Base-by-base conservation (phyloP, 2,888 invertebrate genomes). In the Hetaerina titia region DNA sequence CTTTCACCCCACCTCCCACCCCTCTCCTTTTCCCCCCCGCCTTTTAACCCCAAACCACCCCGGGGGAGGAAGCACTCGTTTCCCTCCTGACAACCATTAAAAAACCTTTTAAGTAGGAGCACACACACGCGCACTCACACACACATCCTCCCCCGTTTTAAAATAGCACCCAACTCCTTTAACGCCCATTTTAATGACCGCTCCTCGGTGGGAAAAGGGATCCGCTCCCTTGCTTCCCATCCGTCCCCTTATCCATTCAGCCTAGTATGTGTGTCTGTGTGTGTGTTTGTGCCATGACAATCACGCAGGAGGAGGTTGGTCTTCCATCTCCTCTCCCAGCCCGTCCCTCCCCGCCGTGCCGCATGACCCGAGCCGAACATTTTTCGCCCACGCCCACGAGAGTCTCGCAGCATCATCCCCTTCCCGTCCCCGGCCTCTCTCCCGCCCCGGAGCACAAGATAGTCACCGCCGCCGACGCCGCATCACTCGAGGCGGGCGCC, bases 101-200 rank as follows among this genome's bases (percentile, higher is more conserved):
- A 92, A 81, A 92, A 56, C 69, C 92, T 92, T 92, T 45, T 56
- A 74, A 92, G 69, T 56, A 56, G 69, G 92, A 56, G 88, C 15
- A 89, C 56, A 45, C 56, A 56, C 90, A 11, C 31, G 8, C 31
- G 45, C 90, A 92, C 31, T 7, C 7, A n/a, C n/a, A n/a, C 13
- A 90, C 25, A 90, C 90, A 90, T 63, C 45, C n/a, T 56, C 22
- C 19, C 22, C 64, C 92, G 92, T 92, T 92, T 45, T 92, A 92
- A 92, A 92, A 92, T 92, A 45, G 92, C 11, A 74, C 92, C 90
- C 92, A n/a, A 92, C 69, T 92, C 92, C 92, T 69, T 92, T 92
- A 69, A 92, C 92, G 69, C 92, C 92, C 92, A 92, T 69, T 92
- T 92, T 92, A 92, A 92, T 92, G 92, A 92, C 74, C 69, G 64